Evolutionary conservation across 1,140 invertebrate genomes (phyloP), one percentile per base, ranked within the genome.

Genomic region (Papilio machaon): DNA sequence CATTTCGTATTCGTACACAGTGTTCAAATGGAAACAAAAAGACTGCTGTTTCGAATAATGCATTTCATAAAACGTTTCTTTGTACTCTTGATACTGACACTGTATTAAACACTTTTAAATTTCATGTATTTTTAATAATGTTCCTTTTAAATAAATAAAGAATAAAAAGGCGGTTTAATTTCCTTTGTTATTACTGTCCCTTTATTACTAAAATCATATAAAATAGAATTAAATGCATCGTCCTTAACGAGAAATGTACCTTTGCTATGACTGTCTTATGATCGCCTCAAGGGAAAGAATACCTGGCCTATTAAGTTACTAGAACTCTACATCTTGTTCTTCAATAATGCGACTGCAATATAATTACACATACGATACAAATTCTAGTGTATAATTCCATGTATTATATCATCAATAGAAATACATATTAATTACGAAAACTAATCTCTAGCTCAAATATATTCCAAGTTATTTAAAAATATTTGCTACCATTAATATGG

Each of bases 271-370:
- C n/a, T 74, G 43, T 74, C 19, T 47, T 11, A 49, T 13, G 43
- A 23, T 49, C 43, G 46, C 38, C 73, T 43, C 43, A 2, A 74
- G 73, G 73, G 73, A 74, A 74, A 49, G 46, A 49, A 74, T 49
- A 74, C 43, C 46, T 9, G 73, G 46, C 38, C 73, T 74, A 74
- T 74, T 74, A 74, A 74, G 73, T 46, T 74, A 74, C 46, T 49
- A 43, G 46, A n/a, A 43, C 9, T 19, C 19, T 74, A 74, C n/a
- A 47, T 49, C 73, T 47, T 49, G 73, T 74, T 74, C 73, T 74
- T 46, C 19, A 74, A 47, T 47, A 74, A 17, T 73, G 17, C 13
- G 38, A 19, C 11, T 43, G 8, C 38, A 74, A 74, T 10, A 43
- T n/a, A 46, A 43, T 15, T 74, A 43, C 38, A 38, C 9, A n/a